Percentiles rank a stretch among this genome's conserved stretches.
Evolutionary conservation across 2,113 vertebrate genomes (phyloP).

Genomic region (Xerus inauris): DNA sequence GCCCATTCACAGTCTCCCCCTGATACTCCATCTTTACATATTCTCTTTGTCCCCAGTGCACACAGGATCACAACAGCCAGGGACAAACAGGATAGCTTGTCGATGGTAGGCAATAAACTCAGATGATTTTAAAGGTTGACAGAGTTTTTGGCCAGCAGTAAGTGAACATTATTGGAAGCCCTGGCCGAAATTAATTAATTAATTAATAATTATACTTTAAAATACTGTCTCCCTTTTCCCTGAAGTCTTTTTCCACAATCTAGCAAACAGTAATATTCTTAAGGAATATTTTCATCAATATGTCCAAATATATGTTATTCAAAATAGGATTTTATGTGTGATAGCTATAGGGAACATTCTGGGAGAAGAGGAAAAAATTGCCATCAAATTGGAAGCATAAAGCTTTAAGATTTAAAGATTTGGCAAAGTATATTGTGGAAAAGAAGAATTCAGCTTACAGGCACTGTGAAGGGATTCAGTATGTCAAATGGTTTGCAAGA

Average conservation of each 20-base stretch:
- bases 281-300: constrained; percentile 34
- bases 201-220: neutral
- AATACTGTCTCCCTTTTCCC: neutral
- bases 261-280: neutral
- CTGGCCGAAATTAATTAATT: neutral
- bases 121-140: neutral
- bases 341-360: constrained; percentile 13
- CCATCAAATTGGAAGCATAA: constrained; percentile 63
- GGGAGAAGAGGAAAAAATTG: constrained; percentile 45
- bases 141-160: neutral
- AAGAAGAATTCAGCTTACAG: neutral
- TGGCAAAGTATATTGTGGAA: neutral
- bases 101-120: neutral
- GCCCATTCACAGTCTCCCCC: neutral
- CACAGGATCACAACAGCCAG: neutral
- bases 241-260: neutral
- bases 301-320: constrained; percentile 23
- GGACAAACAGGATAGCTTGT: neutral
- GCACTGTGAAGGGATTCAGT: neutral
- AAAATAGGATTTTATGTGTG: constrained; percentile 36
- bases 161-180: neutral
- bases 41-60: neutral
- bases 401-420: constrained; percentile 60
- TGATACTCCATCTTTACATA: neutral
- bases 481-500: constrained; percentile 14